A percentile compares a stretch with the other conserved stretches of the same genome.
phyloP scores from a whole-genome alignment of 2,888 invertebrate genomes.

The Polymixis lichenea region DNA sequence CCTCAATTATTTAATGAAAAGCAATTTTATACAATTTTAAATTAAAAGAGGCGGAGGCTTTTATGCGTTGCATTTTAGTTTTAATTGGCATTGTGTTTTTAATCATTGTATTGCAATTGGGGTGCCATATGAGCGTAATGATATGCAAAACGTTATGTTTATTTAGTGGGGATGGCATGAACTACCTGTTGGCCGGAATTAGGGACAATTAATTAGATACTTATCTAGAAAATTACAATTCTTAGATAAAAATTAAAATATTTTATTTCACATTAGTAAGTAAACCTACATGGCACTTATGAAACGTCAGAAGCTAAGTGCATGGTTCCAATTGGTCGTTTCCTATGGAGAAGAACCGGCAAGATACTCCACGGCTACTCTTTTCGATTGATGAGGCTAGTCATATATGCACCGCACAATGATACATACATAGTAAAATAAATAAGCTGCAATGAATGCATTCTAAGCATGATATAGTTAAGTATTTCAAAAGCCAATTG shows the following conservation, averaged over 20 bases:
- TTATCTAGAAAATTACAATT: constrained; percentile 16
- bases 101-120: constrained; percentile 43
- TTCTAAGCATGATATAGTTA: not conserved
- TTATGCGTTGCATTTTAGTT: constrained; percentile 46
- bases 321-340: no score
- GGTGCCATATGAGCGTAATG: constrained; percentile 17
- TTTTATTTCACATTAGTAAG: no score
- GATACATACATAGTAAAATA: not conserved
- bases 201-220: constrained; percentile 18
- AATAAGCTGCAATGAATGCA: not conserved
- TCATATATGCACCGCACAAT: not conserved
- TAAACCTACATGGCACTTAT: no score
- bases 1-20: constrained; percentile 52
- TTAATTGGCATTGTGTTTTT: constrained; percentile 50
- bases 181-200: constrained; percentile 4
- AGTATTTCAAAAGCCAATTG: not conserved
- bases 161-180: not conserved
- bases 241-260: no score
- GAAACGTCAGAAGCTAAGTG: no score
- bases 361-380: no score
- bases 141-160: constrained; percentile 17
- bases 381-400: not conserved
- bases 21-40: constrained; percentile 41
- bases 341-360: no score
- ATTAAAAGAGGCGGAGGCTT: constrained; percentile 27